These are phyloP conservation scores for Heliangelus exortis DNA, from an alignment of 2,797 vertebrate species.

Conservation along the genomic window DNA sequence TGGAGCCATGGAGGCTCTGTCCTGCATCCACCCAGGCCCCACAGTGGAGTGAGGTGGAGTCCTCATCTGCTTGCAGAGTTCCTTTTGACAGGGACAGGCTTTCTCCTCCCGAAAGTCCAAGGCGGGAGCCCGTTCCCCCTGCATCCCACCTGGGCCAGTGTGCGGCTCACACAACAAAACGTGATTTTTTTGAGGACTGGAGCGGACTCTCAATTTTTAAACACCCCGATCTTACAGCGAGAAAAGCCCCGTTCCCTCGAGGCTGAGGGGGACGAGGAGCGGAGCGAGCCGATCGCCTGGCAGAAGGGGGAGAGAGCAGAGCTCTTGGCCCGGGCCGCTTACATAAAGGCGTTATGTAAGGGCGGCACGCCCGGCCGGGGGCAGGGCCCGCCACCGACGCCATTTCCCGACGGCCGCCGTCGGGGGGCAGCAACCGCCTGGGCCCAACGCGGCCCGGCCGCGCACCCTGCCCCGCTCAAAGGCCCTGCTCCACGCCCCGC, in stretches of 20 bases:
- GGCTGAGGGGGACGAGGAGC: background rate
- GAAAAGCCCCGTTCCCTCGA: background rate
- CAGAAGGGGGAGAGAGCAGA: background rate
- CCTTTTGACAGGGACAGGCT: fast-evolving
- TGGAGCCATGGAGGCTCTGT: background rate
- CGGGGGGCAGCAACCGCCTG: slow-evolving; percentile 73
- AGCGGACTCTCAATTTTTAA: background rate
- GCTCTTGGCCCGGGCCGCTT: background rate
- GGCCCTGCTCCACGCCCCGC: background rate
- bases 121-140: fast-evolving
- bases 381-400: background rate
- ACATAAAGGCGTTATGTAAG: slow-evolving; percentile 54
- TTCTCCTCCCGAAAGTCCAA: too few relatives aligned
- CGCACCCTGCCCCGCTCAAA: background rate
- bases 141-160: fast-evolving
- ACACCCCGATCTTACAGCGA: fast-evolving
- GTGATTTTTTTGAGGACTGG: background rate
- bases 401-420: slow-evolving; percentile 45
- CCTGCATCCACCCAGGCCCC: too few relatives aligned
- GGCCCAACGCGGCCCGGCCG: background rate
- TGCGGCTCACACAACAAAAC: fast-evolving
- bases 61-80: background rate
- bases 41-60: too few relatives aligned
- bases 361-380: slow-evolving; percentile 33
- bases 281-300: background rate